Evolutionary conservation across 1,140 invertebrate species (phyloP), one percentile per base, ranked within the genome.

Genomic region (Anastrepha ludens): DNA sequence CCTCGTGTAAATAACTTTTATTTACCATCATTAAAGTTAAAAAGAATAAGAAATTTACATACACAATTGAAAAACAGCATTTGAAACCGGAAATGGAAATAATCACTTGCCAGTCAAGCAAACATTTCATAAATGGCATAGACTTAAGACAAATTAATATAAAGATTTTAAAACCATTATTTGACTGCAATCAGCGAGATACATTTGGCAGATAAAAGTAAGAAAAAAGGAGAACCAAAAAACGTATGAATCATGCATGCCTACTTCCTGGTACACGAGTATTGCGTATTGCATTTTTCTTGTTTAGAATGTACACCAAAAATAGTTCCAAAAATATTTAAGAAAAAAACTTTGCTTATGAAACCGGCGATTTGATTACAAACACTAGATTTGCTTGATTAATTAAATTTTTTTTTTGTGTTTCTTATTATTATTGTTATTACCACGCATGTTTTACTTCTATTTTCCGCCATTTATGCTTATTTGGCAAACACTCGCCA

Each of bases 41-140:
- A 50, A 78, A 55, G 9, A 78, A 9, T 20, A 81, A 81, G 47
- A 50, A 81, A 20, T 58, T 13, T 7, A 74, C 44, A 47, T 44
- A 44, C 67, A 17, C 13, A 62, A 62, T 60, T 41, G 41, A 29
- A 86, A 70, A 64, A 58, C 17, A 88, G 88, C 88, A 89, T 67
- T 62, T 78, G 86, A 64, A 44, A 87, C 67, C 13, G 67, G 67
- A 74, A 74, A 74, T 74, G 67, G 44, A 47, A 41, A 74, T 74
- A 74, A 74, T 74, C 13, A 74, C 41, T 74, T 17, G 60, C 67
- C 41, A 74, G 4, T 3, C 13, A 6, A 3, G 39, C 11, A 15
- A 11, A n/a, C 44, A 44, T 74, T 44, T 74, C 1, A 74, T 44
- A 74, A 74, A 74, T 47, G 41, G 39, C 67, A 44, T 39, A 70